Percentiles rank a stretch among this genome's conserved stretches.
phyloP scores from a whole-genome alignment of 2,113 vertebrate species.

The Rhizomys pruinosus region DNA sequence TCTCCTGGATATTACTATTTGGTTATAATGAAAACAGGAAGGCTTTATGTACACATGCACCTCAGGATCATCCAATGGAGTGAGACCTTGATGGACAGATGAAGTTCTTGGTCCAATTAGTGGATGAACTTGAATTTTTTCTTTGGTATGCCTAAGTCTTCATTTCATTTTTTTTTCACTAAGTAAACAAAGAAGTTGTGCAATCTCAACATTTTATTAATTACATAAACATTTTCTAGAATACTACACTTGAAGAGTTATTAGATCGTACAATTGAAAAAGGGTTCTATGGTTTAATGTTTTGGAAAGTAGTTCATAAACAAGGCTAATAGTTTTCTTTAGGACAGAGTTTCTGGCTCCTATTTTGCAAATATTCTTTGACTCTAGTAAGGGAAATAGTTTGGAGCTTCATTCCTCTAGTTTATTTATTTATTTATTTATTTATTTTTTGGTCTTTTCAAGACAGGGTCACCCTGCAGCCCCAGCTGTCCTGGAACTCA shows the following conservation, averaged over 20 bases:
- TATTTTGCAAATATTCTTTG: background rate
- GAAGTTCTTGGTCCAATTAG: background rate
- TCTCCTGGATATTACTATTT: background rate
- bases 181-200: background rate
- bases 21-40: too few species aligned
- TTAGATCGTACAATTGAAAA: background rate
- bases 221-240: background rate
- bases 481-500: too few species aligned
- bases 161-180: background rate
- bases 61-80: background rate
- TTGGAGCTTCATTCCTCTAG: background rate
- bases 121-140: background rate
- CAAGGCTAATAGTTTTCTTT: background rate
- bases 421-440: too few species aligned
- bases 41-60: background rate
- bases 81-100: background rate
- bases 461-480: too few species aligned
- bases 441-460: too few species aligned
- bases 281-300: background rate
- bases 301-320: background rate
- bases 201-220: slow-evolving; percentile 9
- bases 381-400: background rate
- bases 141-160: background rate
- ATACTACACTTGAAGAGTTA: background rate
- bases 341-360: background rate